phyloP scores from a whole-genome alignment of 2,888 invertebrate genomes.

The Alloscopus bannaensis region DNA sequence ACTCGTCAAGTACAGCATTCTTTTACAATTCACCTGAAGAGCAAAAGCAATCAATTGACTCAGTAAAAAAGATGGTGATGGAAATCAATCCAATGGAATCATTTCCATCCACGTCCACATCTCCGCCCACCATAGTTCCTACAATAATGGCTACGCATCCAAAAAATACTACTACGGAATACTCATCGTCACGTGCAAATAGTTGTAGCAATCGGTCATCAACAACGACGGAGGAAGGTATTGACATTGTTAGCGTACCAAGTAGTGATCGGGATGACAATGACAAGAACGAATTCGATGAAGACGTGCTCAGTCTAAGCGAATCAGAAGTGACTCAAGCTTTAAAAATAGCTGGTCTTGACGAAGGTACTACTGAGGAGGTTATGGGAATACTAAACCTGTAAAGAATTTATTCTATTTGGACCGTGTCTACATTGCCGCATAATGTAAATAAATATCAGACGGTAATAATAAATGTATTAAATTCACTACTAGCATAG shows the following conservation, averaged over 20 bases:
- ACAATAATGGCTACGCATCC: constrained; percentile 6
- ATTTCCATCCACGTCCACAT: constrained; percentile 24
- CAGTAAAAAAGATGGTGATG: background rate
- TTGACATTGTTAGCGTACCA: constrained; percentile 43
- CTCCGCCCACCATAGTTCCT: constrained; percentile 32
- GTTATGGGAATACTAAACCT: constrained; percentile 54
- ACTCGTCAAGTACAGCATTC: constrained; percentile 52
- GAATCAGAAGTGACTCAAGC: constrained; percentile 56
- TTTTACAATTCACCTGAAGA: constrained; percentile 34
- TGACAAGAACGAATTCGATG: constrained; percentile 23
- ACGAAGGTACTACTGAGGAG: constrained; percentile 54
- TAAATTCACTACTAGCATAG: no score
- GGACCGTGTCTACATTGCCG: no score
- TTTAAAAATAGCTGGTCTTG: constrained; percentile 59
- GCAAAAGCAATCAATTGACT: constrained; percentile 6
- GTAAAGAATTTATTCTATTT: no score
- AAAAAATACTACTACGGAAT: constrained; percentile 26
- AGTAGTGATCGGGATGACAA: constrained; percentile 34
- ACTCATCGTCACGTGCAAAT: constrained; percentile 35
- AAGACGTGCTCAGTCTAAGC: constrained; percentile 46
- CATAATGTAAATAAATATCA: background rate
- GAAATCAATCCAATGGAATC: background rate
- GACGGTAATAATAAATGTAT: constrained; percentile 6
- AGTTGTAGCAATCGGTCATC: constrained; percentile 38
- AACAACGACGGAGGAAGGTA: constrained; percentile 34